Percentiles rank a stretch among this genome's conserved stretches.
phyloP scores from a whole-genome alignment of 2,888 invertebrate genomes.

The Eulithis prunata region DNA sequence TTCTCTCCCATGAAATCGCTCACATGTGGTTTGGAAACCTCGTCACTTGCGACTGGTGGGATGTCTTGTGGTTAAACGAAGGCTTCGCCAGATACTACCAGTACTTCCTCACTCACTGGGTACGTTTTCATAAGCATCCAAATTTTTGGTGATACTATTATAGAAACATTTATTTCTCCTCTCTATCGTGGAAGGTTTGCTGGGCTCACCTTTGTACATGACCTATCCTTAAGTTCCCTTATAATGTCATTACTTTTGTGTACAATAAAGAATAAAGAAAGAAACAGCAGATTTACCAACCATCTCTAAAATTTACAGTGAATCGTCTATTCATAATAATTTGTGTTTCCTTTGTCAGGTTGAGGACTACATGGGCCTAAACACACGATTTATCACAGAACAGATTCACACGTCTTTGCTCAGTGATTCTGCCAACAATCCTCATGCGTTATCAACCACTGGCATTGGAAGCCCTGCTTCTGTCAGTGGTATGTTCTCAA shows the following conservation, averaged over 20 bases:
- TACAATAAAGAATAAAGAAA: no score
- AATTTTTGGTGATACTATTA: no score
- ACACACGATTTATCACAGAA: constrained; percentile 88
- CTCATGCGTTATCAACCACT: constrained; percentile 84
- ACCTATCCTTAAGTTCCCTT: no score
- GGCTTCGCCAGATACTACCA: constrained; percentile 90
- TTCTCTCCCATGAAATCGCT: constrained; percentile 88
- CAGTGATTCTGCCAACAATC: constrained; percentile 82
- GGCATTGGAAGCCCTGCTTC: constrained; percentile 83
- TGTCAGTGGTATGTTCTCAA: constrained; percentile 86
- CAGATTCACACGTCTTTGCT: constrained; percentile 87
- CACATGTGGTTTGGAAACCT: constrained; percentile 91
- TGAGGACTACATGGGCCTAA: constrained; percentile 86
- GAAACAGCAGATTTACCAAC: no score
- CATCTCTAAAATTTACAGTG: neutral
- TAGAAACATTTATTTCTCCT: neutral
- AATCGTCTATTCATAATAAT: neutral
- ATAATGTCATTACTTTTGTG: no score
- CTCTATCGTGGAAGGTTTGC: no score
- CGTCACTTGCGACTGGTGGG: constrained; percentile 87
- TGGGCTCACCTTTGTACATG: no score
- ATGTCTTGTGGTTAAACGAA: constrained; percentile 86
- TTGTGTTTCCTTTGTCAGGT: constrained; percentile 68
- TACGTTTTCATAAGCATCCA: constrained; percentile 49
- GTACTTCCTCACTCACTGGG: constrained; percentile 85